phyloP scores from a whole-genome alignment of 2,113 vertebrate species.

The Aldabrachelys gigantea region DNA sequence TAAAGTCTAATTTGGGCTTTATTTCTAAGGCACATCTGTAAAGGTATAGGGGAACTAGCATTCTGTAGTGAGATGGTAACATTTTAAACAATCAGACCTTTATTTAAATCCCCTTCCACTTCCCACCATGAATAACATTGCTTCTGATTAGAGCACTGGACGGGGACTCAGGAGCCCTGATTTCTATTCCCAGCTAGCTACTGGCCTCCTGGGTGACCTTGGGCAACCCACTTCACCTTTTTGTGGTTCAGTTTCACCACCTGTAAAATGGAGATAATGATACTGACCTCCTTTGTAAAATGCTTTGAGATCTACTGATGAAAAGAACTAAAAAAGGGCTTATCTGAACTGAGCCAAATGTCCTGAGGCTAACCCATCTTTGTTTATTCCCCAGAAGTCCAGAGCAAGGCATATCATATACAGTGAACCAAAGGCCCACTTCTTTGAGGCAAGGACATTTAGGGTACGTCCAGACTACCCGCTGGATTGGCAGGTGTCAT shows the following conservation, averaged over 20 bases:
- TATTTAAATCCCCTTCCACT: not conserved
- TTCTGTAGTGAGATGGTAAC: not conserved
- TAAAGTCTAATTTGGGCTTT: not conserved
- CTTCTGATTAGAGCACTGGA: not conserved
- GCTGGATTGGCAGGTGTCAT: too few relatives aligned
- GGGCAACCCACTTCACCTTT: too few relatives aligned
- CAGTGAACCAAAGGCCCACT: not conserved
- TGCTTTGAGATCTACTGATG: not conserved
- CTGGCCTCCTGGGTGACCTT: too few relatives aligned
- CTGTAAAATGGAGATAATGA: too few relatives aligned
- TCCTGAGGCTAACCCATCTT: too few relatives aligned
- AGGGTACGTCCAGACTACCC: too few relatives aligned
- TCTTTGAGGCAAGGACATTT: not conserved
- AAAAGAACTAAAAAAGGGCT: not conserved
- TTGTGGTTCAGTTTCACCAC: too few relatives aligned
- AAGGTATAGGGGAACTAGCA: not conserved
- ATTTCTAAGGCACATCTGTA: constrained; percentile 18
- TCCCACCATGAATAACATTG: not conserved
- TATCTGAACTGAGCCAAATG: too few relatives aligned
- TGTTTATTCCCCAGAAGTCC: too few relatives aligned
- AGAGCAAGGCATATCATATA: fast-evolving
- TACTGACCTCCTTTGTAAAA: too few relatives aligned
- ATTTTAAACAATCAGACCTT: not conserved
- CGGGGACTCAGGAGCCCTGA: too few relatives aligned
- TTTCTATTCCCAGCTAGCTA: too few relatives aligned